phyloP scores from a whole-genome alignment of 2,888 invertebrate genomes.

The Luperina nickerlii region DNA sequence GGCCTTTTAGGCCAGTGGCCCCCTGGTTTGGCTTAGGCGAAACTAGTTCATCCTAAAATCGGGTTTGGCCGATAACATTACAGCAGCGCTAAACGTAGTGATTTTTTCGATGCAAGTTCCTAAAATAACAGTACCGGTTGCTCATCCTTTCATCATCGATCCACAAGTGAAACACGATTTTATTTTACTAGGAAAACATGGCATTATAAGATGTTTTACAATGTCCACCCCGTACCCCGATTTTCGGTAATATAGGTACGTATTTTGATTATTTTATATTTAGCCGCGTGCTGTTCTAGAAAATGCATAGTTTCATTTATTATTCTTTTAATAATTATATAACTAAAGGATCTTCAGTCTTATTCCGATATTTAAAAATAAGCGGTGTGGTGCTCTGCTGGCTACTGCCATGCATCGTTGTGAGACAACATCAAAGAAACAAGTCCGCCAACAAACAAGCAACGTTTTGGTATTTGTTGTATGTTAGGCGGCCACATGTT shows the following conservation, averaged over 20 bases:
- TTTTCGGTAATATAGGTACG: neutral
- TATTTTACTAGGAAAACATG: slow-evolving; percentile 34
- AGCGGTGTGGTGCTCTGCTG: neutral
- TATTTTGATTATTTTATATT: neutral
- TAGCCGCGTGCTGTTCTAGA: neutral
- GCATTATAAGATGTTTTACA: neutral
- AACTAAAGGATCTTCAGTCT: neutral
- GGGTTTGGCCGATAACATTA: too few relatives aligned
- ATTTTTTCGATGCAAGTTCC: neutral
- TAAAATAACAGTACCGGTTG: neutral
- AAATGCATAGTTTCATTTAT: neutral
- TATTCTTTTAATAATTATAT: neutral
- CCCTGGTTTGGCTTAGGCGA: too few relatives aligned
- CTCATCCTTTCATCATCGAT: slow-evolving; percentile 9
- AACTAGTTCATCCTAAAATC: too few relatives aligned
- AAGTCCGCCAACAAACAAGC: neutral
- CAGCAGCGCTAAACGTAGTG: neutral
- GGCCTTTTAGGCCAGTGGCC: too few relatives aligned
- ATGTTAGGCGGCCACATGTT: slow-evolving; percentile 65
- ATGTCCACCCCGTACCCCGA: neutral
- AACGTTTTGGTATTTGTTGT: slow-evolving; percentile 20
- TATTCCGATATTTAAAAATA: neutral
- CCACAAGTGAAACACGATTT: slow-evolving; percentile 37
- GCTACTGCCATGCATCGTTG: neutral
- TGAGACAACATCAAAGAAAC: neutral